Base-by-base conservation (phyloP, 2,888 invertebrate species). In the Pheosia tremula region DNA sequence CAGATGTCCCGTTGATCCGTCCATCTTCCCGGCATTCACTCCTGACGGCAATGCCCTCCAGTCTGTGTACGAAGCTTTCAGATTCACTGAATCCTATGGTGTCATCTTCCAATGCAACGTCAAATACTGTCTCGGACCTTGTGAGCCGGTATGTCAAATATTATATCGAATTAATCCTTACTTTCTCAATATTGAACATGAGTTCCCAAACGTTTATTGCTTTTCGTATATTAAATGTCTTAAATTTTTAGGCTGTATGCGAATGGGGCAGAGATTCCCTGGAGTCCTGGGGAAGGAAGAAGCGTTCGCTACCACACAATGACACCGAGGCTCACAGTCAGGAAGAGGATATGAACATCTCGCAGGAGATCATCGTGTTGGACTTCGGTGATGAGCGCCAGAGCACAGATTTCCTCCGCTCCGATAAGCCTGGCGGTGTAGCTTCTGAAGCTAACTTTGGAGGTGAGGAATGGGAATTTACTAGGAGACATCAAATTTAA, bases 31-130 rank as follows among this genome's bases (percentile, higher is more conserved):
- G 4, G 97, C 97, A 36, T 98, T 98, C 89, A 96, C 96, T 58
- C 97, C 98, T 55, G 98, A 98, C 79, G 98, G 98, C 63, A 98
- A 98, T 87, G 98, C 98, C 0, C 91, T 98, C 65, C 97, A 98
- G 81, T 98, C 98, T 0, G 95, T 97, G 63, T 98, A 98, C 83
- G 98, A 98, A 91, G 98, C 98, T 0, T 98, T 98, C 95, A 95
- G 98, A 83, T 98, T 98, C 87, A 98, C 98, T 0, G 98, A 98
- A 87, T 98, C 98, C 10, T 98, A 98, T 79, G 98, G 98, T 58
- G 98, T 98, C 67, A 98, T 98, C 86, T 98, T 98, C 96, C 98
- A 98, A 86, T 98, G 98, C 89, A 98, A 98, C 89, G 98, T 98
- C 78, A 98, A 98, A 86, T 98, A 98, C 88, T 98, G 98, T 83